Base-by-base conservation (phyloP, 2,888 invertebrate genomes). In the Agrotis ipsilon region DNA sequence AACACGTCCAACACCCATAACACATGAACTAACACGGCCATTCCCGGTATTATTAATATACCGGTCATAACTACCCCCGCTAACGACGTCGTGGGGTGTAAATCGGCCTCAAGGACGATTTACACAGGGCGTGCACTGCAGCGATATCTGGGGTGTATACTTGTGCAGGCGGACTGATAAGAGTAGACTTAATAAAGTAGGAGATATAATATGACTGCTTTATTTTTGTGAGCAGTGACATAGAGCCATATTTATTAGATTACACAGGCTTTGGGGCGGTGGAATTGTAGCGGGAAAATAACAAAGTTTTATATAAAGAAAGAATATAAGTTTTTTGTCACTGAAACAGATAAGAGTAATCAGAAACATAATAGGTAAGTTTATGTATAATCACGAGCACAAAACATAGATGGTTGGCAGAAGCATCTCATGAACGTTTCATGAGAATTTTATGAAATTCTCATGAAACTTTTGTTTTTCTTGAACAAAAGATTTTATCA, bases 31-130 rank as follows among this genome's bases (percentile, higher is more conserved):
- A 45, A 61, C 61, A 32, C 18, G 24, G 46, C 49, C 11, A 51
- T 43, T 63, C 45, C 21, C 48, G 16, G 52, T 61, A 46, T 81
- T 82, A 81, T 81, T 83, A 72, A 83, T 75, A 64, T 71, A 78
- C 81, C 59, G 66, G n/a, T 14, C 49, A 59, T 75, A 24, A 80
- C 58, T 54, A 51, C 21, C 18, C 19, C 27, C 46, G 16, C 54
- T 77, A 77, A 76, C 68, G 73, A 62, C 52, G n/a, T 61, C 63
- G 68, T 51, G 59, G 64, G 62, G 49, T 52, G 51, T 61, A 59
- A 63, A 66, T 70, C 51, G 52, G 18, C 59, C 58, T 3, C 6
- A 18, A 32, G 11, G 55, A 60, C 62, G 19, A n/a, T 21, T 62
- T 58, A 62, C 79, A 51, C 58, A 58, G n/a, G 52, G 70, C 57